These are phyloP conservation scores for Leucoraja erinaceus DNA, from an alignment of 2,113 vertebrate genomes.

Conservation along the genomic window DNA sequence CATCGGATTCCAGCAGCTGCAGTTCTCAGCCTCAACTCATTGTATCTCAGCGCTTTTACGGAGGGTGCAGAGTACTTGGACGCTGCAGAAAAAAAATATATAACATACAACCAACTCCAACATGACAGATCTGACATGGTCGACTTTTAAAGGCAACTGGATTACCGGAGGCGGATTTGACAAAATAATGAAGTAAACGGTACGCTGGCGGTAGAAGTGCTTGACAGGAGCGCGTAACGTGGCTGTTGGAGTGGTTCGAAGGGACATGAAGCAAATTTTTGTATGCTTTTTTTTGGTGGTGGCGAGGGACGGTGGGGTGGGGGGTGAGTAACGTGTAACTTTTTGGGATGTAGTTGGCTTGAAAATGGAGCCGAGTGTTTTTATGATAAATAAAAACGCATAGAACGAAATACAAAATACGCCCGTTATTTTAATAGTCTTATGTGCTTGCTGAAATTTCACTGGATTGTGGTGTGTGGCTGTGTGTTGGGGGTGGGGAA, in stretches of 20 bases:
- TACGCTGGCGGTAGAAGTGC: background rate
- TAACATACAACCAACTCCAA: background rate
- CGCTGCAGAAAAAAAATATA: background rate
- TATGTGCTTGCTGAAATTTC: background rate
- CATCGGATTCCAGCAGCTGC: constrained; percentile 34
- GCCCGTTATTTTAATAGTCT: constrained; percentile 24
- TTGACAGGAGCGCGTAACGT: constrained; percentile 32
- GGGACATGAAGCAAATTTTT: background rate
- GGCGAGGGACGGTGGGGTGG: background rate
- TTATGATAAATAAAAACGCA: background rate
- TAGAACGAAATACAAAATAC: background rate
- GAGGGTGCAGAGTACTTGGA: constrained; percentile 5
- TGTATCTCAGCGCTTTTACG: constrained; percentile 25
- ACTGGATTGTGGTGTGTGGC: background rate
- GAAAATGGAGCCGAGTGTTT: background rate
- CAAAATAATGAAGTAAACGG: background rate
- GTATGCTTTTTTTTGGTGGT: background rate
- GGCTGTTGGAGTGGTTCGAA: background rate
- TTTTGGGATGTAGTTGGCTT: background rate
- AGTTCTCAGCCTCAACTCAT: background rate
- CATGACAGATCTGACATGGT: constrained; percentile 28
- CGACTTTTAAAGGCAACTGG: constrained; percentile 7
- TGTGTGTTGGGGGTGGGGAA: background rate
- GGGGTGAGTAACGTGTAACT: background rate
- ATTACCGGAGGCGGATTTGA: background rate